A percentile compares a stretch with the other conserved stretches of the same genome.
phyloP scores from a whole-genome alignment of 2,797 vertebrate species.

The Masticophis lateralis region DNA sequence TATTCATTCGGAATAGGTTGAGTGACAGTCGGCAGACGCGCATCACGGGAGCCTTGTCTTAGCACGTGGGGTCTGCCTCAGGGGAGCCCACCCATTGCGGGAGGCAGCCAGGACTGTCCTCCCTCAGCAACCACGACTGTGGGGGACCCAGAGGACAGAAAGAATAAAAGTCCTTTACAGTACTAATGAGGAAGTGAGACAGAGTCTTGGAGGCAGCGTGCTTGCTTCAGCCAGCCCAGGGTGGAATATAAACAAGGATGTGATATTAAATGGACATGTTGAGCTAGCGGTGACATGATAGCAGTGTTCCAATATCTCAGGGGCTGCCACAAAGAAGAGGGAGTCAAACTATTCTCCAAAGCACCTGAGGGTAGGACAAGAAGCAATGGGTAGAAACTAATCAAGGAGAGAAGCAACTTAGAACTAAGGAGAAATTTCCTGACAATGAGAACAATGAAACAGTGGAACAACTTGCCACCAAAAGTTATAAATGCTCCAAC shows the following conservation, averaged over 20 bases:
- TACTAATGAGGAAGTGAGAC: background rate
- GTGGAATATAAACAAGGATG: background rate
- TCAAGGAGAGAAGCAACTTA: no score
- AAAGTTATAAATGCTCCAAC: no score
- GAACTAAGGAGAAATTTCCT: no score
- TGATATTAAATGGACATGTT: background rate
- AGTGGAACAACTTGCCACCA: no score
- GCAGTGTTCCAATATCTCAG: no score
- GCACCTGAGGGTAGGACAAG: no score
- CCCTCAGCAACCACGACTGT: background rate
- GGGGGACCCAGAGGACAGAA: background rate
- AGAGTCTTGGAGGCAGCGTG: background rate
- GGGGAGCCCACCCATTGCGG: background rate
- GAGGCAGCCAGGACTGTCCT: no score
- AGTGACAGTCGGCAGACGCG: background rate
- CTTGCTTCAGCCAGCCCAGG: background rate
- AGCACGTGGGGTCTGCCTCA: conserved; percentile 16
- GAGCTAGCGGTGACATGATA: background rate
- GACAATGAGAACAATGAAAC: no score
- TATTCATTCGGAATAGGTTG: background rate
- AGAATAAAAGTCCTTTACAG: background rate
- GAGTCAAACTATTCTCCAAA: no score
- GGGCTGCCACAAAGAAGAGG: no score
- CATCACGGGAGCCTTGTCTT: conserved; percentile 30
- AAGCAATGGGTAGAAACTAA: no score